A percentile compares a stretch with the other conserved stretches of the same genome.
Evolutionary conservation across 2,113 vertebrate species (phyloP).

Genomic region (Hydrolagus affinis): DNA sequence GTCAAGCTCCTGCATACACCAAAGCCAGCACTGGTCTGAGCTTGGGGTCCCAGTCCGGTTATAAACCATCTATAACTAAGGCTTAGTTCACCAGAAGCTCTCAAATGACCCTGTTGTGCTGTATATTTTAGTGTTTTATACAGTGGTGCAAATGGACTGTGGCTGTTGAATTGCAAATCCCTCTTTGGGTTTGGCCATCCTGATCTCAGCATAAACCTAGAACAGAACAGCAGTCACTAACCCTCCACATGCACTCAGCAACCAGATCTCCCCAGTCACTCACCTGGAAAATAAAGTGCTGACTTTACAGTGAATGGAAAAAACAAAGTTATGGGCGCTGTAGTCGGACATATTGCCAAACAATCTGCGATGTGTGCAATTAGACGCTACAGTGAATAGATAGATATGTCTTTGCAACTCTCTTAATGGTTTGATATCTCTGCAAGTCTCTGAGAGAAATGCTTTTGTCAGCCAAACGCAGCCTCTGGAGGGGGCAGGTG

Average conservation of each 20-base stretch:
- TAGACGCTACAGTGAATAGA: not conserved
- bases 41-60: not conserved
- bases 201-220: no score
- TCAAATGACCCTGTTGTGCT: not conserved
- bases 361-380: no score
- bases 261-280: no score
- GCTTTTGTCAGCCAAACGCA: not conserved
- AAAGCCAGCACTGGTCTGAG: not conserved
- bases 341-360: no score
- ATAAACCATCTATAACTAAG: not conserved
- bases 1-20: not conserved
- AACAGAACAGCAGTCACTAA: no score
- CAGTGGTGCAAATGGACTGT: not conserved
- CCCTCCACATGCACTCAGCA: no score
- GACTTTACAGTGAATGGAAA: not conserved
- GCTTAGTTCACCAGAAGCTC: not conserved
- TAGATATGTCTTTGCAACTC: not conserved
- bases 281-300: not conserved
- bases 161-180: no score
- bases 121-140: not conserved
- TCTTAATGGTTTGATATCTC: not conserved
- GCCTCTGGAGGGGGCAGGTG: no score
- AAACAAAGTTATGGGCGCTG: not conserved
- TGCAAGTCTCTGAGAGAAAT: not conserved
- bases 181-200: no score